Percentiles rank a stretch among this genome's conserved stretches.
Evolutionary conservation across 2,888 invertebrate genomes (phyloP).

Genomic region (Synanthedon vespiformis): DNA sequence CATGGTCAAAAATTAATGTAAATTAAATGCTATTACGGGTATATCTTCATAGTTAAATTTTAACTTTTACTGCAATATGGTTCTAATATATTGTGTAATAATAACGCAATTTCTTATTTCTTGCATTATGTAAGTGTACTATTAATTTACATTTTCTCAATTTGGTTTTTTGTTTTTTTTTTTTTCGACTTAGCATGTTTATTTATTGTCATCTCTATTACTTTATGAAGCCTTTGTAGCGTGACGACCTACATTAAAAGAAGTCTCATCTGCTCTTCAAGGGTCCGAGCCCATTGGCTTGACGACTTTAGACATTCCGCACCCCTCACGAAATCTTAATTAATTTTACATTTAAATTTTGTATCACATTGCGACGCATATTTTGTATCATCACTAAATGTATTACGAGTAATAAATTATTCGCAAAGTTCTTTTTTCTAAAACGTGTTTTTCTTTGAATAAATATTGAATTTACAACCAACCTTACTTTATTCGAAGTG

Average conservation of each 20-base stretch:
- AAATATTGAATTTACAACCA: too few species aligned
- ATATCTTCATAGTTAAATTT: too few species aligned
- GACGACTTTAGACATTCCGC: constrained; percentile 1
- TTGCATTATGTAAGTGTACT: too few species aligned
- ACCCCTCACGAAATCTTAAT: not conserved
- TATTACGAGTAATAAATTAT: not conserved
- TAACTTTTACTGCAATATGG: too few species aligned
- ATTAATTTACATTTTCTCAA: too few species aligned
- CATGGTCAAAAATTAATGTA: too few species aligned
- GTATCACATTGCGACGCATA: not conserved
- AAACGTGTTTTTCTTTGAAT: too few species aligned
- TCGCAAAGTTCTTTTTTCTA: too few species aligned
- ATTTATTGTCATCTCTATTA: constrained; percentile 1
- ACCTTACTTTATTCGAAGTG: not conserved
- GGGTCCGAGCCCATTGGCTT: constrained; percentile 2
- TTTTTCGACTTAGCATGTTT: not conserved
- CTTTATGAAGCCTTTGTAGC: constrained; percentile 5
- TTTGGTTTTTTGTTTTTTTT: too few species aligned
- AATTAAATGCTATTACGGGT: too few species aligned
- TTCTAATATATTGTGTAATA: too few species aligned
- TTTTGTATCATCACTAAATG: not conserved
- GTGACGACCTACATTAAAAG: constrained; percentile 13
- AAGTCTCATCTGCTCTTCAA: constrained; percentile 8
- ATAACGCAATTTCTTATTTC: too few species aligned
- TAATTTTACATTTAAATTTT: not conserved